A percentile compares a stretch with the other conserved stretches of the same genome.
Evolutionary conservation across 2,797 vertebrate genomes (phyloP).

Genomic region (Oreochromis grahami): DNA sequence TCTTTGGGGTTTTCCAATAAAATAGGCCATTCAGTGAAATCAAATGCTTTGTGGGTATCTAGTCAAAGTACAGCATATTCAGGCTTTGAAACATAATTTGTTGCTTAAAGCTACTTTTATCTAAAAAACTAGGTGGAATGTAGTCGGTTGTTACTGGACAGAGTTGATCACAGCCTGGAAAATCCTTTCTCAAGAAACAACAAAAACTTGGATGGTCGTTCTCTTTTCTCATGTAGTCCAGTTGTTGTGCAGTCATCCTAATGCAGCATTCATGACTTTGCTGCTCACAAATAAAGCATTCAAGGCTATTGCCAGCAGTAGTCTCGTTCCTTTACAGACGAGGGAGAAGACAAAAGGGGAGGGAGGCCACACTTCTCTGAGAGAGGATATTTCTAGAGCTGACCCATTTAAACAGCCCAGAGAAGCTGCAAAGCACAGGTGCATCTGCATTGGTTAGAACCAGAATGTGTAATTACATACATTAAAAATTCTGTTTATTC

Average conservation of each 20-base stretch:
- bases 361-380: constrained; percentile 33
- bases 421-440: constrained; percentile 58
- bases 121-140: background rate
- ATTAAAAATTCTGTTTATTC: constrained; percentile 20
- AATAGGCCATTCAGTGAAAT: background rate
- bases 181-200: constrained; percentile 11
- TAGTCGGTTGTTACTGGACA: background rate
- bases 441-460: constrained; percentile 46
- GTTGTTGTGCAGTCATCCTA: constrained; percentile 9
- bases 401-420: constrained; percentile 65
- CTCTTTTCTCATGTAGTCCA: background rate
- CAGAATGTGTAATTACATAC: constrained; percentile 22
- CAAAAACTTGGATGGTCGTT: background rate
- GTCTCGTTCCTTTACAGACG: constrained; percentile 12
- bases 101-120: background rate
- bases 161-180: constrained; percentile 1
- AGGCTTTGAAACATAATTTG: background rate
- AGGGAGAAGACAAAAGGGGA: constrained; percentile 16
- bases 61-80: background rate
- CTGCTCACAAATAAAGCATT: constrained; percentile 24
- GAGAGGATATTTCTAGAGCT: constrained; percentile 69
- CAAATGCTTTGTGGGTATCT: background rate
- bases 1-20: background rate
- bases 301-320: constrained; percentile 11
- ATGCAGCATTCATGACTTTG: constrained; percentile 36